phyloP scores from a whole-genome alignment of 2,888 invertebrate genomes.

The Orgyia antiqua region DNA sequence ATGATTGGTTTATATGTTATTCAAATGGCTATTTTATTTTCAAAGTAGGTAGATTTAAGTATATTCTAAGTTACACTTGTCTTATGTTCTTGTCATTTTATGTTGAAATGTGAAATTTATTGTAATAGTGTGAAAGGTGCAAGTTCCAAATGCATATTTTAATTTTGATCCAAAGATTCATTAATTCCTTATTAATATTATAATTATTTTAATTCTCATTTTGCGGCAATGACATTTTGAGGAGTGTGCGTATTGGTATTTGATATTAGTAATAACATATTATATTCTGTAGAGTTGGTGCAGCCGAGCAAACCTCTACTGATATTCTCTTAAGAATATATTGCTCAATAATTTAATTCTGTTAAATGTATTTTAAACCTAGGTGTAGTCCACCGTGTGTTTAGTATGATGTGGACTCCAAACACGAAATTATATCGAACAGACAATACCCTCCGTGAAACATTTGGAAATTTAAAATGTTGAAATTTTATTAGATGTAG shows the following conservation, averaged over 20 bases:
- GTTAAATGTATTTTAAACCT: conserved; percentile 73
- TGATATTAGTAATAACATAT: conserved; percentile 65
- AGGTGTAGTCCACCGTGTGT: conserved; percentile 66
- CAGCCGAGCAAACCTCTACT: conserved; percentile 77
- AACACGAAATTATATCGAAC: conserved; percentile 70
- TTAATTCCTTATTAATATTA: conserved; percentile 43
- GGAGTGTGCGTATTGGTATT: conserved; percentile 72
- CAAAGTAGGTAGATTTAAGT: conserved; percentile 73
- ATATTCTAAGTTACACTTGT: conserved; percentile 54
- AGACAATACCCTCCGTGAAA: conserved; percentile 75
- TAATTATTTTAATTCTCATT: conserved; percentile 50
- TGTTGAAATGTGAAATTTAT: conserved; percentile 62
- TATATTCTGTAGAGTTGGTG: conserved; percentile 72
- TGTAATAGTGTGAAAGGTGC: conserved; percentile 67
- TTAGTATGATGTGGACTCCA: conserved; percentile 61
- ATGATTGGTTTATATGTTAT: conserved; percentile 45
- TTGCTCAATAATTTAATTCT: conserved; percentile 77
- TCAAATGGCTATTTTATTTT: conserved; percentile 70
- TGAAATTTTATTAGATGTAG: conserved; percentile 73
- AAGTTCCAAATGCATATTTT: conserved; percentile 71
- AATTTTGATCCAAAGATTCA: conserved; percentile 75
- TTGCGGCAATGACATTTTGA: conserved; percentile 68
- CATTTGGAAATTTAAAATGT: conserved; percentile 55
- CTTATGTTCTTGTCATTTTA: conserved; percentile 65
- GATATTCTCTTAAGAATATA: conserved; percentile 73